A percentile compares a stretch with the other conserved stretches of the same genome.
Evolutionary conservation across 37 sponge, comb jelly and placozoan species (phyloP).

Genomic region (Eunapius fragilis): DNA sequence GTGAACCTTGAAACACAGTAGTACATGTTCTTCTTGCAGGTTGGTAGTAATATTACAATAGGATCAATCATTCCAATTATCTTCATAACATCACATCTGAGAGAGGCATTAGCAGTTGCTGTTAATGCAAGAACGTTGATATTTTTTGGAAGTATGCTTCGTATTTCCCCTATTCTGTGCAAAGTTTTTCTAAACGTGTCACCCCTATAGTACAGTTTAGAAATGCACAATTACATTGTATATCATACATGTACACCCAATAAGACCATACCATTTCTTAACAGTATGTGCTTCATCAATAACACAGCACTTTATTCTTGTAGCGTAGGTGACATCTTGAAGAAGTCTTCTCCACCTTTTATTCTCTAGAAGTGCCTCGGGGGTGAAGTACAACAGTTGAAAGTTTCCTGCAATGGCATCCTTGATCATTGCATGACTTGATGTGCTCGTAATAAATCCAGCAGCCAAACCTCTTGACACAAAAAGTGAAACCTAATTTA

Average conservation of each 20-base stretch:
- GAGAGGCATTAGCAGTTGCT: background rate
- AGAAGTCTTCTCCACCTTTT: slow-evolving; percentile 12
- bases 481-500: background rate
- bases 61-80: background rate
- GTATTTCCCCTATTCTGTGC: background rate
- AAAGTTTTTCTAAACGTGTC: background rate
- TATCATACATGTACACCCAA: background rate
- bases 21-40: background rate
- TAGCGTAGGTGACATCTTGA: background rate
- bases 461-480: background rate
- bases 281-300: slow-evolving; percentile 24
- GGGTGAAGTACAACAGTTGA: slow-evolving; percentile 4
- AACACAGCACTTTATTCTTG: background rate
- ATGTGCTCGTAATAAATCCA: background rate
- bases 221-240: background rate
- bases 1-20: background rate
- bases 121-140: background rate
- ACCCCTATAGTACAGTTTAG: too few species aligned
- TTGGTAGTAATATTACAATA: background rate
- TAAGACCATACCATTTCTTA: slow-evolving; percentile 1
- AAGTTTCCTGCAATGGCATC: background rate
- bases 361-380: background rate
- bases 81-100: background rate
- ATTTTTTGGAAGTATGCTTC: background rate
- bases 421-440: background rate